Evolutionary conservation across 2,113 vertebrate species (phyloP).

Genomic region (Nematolebias whitei): DNA sequence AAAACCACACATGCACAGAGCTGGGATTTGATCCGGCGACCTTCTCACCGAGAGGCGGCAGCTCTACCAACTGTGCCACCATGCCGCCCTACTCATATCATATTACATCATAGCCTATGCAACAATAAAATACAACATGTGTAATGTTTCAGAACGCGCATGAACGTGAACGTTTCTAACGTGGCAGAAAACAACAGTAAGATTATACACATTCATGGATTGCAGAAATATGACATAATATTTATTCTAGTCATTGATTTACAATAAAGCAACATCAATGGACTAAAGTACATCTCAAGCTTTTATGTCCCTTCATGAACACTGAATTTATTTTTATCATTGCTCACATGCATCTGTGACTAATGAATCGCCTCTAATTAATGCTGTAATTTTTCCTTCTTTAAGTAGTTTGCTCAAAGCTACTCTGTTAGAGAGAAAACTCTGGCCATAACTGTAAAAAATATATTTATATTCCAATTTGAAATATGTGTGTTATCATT

Average conservation of each 20-base stretch:
- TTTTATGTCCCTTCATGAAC: not conserved
- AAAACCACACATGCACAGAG: no score
- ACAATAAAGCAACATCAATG: not conserved
- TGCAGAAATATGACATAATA: not conserved
- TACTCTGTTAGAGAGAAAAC: conserved; percentile 8
- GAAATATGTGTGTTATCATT: conserved; percentile 7
- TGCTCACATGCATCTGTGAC: not conserved
- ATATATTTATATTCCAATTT: conserved; percentile 14
- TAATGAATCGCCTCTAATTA: not conserved
- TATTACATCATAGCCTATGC: no score
- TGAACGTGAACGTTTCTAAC: no score
- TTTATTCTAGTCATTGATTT: not conserved
- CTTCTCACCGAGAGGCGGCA: no score
- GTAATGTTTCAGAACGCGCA: no score
- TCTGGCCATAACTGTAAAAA: conserved; percentile 19
- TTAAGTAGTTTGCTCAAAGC: conserved; percentile 16
- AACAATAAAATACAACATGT: no score
- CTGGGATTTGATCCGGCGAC: no score
- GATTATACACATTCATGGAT: no score
- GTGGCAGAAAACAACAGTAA: no score
- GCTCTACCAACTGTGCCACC: no score
- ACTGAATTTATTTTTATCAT: conserved; percentile 4
- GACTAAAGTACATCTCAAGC: not conserved
- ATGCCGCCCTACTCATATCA: no score
- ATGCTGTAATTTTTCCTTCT: not conserved